Base-by-base conservation (phyloP, 2,113 vertebrate genomes). In the Falco punctatus region DNA sequence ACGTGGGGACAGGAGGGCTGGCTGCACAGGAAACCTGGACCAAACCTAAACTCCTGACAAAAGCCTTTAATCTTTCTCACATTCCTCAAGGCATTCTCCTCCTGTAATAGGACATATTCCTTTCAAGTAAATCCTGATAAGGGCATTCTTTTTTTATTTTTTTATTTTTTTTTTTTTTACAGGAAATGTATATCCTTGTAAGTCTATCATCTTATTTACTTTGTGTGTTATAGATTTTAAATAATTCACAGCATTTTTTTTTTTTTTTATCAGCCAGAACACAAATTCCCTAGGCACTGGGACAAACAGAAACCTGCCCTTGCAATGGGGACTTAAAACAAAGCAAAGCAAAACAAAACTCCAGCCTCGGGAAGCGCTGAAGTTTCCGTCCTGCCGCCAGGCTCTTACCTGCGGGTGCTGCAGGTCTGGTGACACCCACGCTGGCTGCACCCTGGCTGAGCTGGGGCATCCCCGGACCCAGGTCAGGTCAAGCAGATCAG, bases 101-200 rank as follows among this genome's bases (percentile, higher is more conserved):
- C 97, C 97, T 98, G 98, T 98, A 94, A 97, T 98, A 97, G 97
- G 98, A 98, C 97, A 98, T 98, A 98, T 98, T 98, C 98, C 98
- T 99, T 99, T 99, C 98, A 99, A 99, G 99, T 98, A 98, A 98
- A 98, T 98, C 98, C 99, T 99, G 99, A 99, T 99, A 99, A 99
- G 98, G 97, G 98, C 98, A 98, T 98, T 98, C 74, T 32, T 64
- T 48, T 21, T 86, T 11, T 12, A 42, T 12, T 87, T 15, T 18
- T 61, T 15, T 88, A 35, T 35, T 35, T 81, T 78, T 74, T 74
- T 73, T 73, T 84, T 75, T 64, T 96, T 97, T 19, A 96, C 97
- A 98, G 98, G 98, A 98, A 98, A 98, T 95, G 96, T 98, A 98
- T 98, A 98, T 98, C 98, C 98, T 97, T 98, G 97, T 97, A 98